phyloP scores from a whole-genome alignment of 1,140 invertebrate genomes.

The Nylanderia fulva region DNA sequence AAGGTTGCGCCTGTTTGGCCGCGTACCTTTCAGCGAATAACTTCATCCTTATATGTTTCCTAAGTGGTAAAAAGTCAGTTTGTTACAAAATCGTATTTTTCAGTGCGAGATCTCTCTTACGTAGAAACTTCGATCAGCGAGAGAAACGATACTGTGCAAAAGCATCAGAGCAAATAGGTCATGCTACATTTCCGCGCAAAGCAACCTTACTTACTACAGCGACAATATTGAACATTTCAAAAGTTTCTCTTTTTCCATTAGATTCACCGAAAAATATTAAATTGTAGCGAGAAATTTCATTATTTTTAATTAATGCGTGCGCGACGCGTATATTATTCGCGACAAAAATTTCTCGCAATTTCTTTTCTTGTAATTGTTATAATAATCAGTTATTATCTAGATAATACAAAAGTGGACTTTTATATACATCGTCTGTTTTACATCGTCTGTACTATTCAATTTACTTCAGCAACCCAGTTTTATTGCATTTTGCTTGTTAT shows the following conservation, averaged over 20 bases:
- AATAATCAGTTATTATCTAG: neutral
- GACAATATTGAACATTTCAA: constrained; percentile 25
- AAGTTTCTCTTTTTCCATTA: neutral
- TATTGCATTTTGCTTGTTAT: constrained; percentile 21
- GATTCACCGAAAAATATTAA: constrained; percentile 14
- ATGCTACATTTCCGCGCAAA: constrained; percentile 18
- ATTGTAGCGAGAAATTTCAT: constrained; percentile 17
- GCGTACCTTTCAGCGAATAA: constrained; percentile 42
- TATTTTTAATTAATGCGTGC: neutral
- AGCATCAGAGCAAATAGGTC: constrained; percentile 41
- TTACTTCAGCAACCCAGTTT: neutral
- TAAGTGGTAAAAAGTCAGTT: constrained; percentile 56
- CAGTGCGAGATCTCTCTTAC: constrained; percentile 42
- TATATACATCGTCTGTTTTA: neutral
- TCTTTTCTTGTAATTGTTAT: neutral
- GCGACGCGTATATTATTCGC: neutral
- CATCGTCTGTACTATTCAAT: constrained; percentile 10
- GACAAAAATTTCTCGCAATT: neutral
- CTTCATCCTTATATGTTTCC: constrained; percentile 47
- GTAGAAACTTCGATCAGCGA: constrained; percentile 39
- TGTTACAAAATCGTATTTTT: constrained; percentile 51
- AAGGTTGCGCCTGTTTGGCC: constrained; percentile 31
- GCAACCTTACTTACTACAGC: neutral
- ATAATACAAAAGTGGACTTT: neutral
- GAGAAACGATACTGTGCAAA: constrained; percentile 16